Evolutionary conservation across 2,888 invertebrate species (phyloP), one percentile per base, ranked within the genome.

Genomic region (Hirtodrosophila cameraria): DNA sequence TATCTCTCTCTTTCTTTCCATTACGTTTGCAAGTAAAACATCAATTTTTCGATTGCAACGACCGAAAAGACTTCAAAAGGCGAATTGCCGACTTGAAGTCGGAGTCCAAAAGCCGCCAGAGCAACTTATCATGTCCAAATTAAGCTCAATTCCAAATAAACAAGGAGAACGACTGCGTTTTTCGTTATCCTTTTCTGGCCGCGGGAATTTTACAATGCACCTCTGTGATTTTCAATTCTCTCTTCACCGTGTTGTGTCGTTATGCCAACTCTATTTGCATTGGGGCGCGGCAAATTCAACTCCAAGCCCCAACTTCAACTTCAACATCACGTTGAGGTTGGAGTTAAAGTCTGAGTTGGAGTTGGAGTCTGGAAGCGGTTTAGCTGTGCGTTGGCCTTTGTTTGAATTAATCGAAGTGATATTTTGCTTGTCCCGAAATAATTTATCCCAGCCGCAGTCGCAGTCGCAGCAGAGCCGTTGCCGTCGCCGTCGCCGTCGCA

Each of bases 401-500:
- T 87, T 88, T 90, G 89, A 90, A 90, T 89, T 90, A 90, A 90
- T 90, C 90, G 90, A 90, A 90, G 90, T 90, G 90, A 90, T 90
- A 90, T 90, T 90, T 90, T 83, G 86, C 90, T 90, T 90, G 90
- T 90, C 89, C 88, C 87, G 80, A 89, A 90, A 90, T 90, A 89
- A 90, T 90, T 90, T 90, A 90, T 86, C 79, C 81, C 74, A 68
- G n/a, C n/a, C 61, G 62, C 71, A 60, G 20, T 16, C 49, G 59
- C 41, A 42, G 42, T n/a, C n/a, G n/a, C n/a, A n/a, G n/a, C n/a
- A n/a, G n/a, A n/a, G n/a, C n/a, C n/a, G n/a, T n/a, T n/a, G n/a
- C n/a, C n/a, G n/a, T n/a, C n/a, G n/a, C n/a, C 61, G 62, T 70
- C 59, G 20, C 20, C 49, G 59, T 38, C 38, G 42, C 23, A 27